A percentile compares a stretch with the other conserved stretches of the same genome.
Conservation (phyloP, 1,140 invertebrate genomes). For the Drosophila asahinai region DNA sequence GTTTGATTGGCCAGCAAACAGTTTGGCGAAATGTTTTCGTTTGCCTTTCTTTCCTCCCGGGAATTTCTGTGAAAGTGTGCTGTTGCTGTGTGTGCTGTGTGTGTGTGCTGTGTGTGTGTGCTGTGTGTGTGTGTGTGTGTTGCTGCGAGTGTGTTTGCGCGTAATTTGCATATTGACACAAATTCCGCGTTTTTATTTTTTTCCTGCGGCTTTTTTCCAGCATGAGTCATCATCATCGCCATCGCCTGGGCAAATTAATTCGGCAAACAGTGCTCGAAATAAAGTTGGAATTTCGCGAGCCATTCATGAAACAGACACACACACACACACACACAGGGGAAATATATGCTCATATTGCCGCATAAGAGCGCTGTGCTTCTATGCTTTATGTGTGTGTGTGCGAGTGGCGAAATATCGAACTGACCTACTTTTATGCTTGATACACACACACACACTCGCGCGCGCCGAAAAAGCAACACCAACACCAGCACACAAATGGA, state of each 20-base stretch:
- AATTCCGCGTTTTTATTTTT: slow-evolving; percentile 7
- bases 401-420: slow-evolving; percentile 75
- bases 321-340: not conserved
- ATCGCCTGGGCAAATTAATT: slow-evolving; percentile 33
- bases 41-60: not conserved
- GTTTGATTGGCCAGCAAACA: not conserved
- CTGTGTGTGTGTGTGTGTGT: no score
- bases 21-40: not conserved
- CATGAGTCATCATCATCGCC: slow-evolving; percentile 29
- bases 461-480: slow-evolving; percentile 39
- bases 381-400: slow-evolving; percentile 46
- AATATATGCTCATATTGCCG: slow-evolving; percentile 43
- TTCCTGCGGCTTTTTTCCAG: not conserved
- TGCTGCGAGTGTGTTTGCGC: not conserved
- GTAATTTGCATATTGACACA: slow-evolving; percentile 40
- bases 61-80: not conserved
- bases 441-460: slow-evolving; percentile 36
- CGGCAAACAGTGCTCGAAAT: slow-evolving; percentile 19
- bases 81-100: no score
- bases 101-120: no score
- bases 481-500: slow-evolving; percentile 25
- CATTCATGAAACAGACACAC: slow-evolving; percentile 46
- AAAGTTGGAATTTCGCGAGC: slow-evolving; percentile 25
- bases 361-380: slow-evolving; percentile 22
- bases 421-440: slow-evolving; percentile 75